A percentile compares a stretch with the other conserved stretches of the same genome.
phyloP scores from a whole-genome alignment of 1,140 invertebrate species.

The Drosophila gunungcola region DNA sequence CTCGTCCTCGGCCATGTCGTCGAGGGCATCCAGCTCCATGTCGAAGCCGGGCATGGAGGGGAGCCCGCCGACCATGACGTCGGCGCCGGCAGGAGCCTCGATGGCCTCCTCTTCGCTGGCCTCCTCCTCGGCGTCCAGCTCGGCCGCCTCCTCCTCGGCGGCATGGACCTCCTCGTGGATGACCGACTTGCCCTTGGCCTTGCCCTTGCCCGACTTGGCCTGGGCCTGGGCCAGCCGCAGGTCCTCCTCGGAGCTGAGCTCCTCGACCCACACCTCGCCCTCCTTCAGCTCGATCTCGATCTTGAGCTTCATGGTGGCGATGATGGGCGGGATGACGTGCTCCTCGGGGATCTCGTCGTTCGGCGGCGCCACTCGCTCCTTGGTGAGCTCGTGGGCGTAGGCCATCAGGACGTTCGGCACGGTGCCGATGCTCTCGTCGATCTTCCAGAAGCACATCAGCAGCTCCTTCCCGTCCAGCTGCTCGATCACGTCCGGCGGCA shows the following conservation, averaged over 20 bases:
- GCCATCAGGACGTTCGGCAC: conserved; percentile 68
- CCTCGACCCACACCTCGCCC: conserved; percentile 60
- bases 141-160: conserved; percentile 40
- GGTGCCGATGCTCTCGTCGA: conserved; percentile 59
- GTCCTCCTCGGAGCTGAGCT: conserved; percentile 70
- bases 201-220: conserved; percentile 11
- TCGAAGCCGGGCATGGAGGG: conserved; percentile 42
- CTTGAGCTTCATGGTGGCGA: conserved; percentile 64
- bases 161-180: conserved; percentile 28
- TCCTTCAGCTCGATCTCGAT: conserved; percentile 70
- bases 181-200: conserved; percentile 31
- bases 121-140: conserved; percentile 57
- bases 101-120: conserved; percentile 55
- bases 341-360: conserved; percentile 54
- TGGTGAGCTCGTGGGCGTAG: conserved; percentile 72
- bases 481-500: conserved; percentile 67
- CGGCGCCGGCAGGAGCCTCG: conserved; percentile 8
- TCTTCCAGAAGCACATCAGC: conserved; percentile 80
- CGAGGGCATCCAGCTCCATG: conserved; percentile 46
- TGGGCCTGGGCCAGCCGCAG: conserved; percentile 19
- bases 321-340: conserved; percentile 52
- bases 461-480: conserved; percentile 77
- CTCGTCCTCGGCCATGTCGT: conserved; percentile 53
- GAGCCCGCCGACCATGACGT: conserved; percentile 12
- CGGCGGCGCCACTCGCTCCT: conserved; percentile 45